phyloP scores from a whole-genome alignment of 1,140 invertebrate genomes.

The Bicyclus anynana region DNA sequence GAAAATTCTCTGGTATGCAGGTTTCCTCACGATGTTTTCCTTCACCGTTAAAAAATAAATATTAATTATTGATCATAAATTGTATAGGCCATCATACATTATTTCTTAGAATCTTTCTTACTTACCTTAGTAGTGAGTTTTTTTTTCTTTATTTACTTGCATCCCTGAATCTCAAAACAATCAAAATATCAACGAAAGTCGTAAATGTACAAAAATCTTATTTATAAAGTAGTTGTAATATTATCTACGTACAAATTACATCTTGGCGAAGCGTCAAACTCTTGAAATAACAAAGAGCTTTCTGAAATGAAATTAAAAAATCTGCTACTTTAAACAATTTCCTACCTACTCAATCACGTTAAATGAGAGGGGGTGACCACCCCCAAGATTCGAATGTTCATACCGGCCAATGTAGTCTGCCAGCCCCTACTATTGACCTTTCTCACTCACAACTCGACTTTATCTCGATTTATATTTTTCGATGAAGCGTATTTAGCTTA shows the following conservation, averaged over 20 bases:
- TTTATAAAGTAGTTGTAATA: neutral
- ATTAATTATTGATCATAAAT: no score
- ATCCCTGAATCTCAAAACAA: no score
- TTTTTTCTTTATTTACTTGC: no score
- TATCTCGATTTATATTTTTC: constrained; percentile 1
- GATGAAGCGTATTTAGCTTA: neutral
- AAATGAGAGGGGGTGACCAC: constrained; percentile 44
- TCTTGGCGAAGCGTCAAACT: constrained; percentile 22
- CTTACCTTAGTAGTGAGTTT: no score
- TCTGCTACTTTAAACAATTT: constrained; percentile 60
- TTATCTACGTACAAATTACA: neutral
- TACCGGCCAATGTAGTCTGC: constrained; percentile 36
- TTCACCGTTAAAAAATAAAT: no score
- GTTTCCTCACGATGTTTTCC: no score
- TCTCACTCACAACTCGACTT: constrained; percentile 8
- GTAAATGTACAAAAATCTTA: no score
- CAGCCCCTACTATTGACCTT: constrained; percentile 21
- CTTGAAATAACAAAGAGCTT: constrained; percentile 21
- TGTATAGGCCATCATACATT: no score
- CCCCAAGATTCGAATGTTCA: constrained; percentile 35
- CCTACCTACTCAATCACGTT: constrained; percentile 60
- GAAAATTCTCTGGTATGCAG: no score
- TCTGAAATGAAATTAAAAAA: constrained; percentile 49
- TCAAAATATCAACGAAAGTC: no score
- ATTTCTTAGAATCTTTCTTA: no score